Evolutionary conservation across 2,113 vertebrate genomes (phyloP), one percentile per base, ranked within the genome.

Genomic region (Orycteropus afer): DNA sequence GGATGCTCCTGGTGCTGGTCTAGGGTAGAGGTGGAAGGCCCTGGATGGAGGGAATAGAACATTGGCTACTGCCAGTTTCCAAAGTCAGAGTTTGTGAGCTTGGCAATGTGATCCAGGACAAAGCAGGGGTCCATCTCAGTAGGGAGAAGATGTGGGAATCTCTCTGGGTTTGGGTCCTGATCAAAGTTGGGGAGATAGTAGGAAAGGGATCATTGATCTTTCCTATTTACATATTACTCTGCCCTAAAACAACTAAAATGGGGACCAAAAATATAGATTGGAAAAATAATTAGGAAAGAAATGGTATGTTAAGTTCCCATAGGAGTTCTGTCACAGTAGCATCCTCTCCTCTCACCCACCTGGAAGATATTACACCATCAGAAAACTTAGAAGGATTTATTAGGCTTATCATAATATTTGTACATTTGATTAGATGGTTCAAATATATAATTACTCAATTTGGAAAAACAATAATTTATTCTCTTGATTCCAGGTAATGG

Each of bases 381-480:
- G 78, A 82, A 89, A 74, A 20, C 42, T 80, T 53, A 23, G 86
- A 89, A 74, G 37, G 76, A 55, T 91, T 55, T 40, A 40, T 81
- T 86, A 86, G 61, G 59, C 59, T 84, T 84, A 34, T 47, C 27
- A 40, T 59, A 94, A 55, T 93, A 40, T 65, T 69, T 86, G 80
- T 59, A 74, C 4, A 22, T 73, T 92, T 82, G 47, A 77, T 51
- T 47, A 89, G 45, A 74, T 92, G 53, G 47, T 25, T 93, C 47
- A 82, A 59, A 82, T 83, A 13, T 49, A 6, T 67, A 57, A 71
- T 85, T 89, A 69, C 78, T 78, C 81, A 81, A 77, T 85, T 71
- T 86, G 67, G 45, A 77, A 94, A 74, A 85, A 55, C 14, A 63
- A 67, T 37, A 84, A 59, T 82, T 86, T 89, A 53, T 86, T 95